These are phyloP conservation scores for Limanda limanda DNA, from an alignment of 2,113 vertebrate genomes.

Conservation along the genomic window DNA sequence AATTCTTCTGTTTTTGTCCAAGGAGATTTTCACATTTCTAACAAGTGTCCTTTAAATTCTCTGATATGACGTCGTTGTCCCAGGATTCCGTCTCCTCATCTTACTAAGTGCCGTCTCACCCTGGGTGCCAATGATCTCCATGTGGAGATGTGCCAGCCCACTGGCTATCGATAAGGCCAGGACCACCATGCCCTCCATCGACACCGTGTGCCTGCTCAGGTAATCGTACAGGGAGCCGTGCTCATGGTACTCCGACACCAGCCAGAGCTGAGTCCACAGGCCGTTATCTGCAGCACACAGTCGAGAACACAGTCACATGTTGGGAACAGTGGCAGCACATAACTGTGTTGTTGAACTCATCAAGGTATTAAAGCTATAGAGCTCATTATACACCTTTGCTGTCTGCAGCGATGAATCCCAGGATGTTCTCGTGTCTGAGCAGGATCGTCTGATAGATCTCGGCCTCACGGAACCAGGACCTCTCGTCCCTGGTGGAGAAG, in stretches of 20 bases:
- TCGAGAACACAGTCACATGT: conserved; percentile 7
- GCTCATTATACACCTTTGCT: conserved; percentile 88
- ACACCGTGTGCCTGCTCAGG: conserved; percentile 91
- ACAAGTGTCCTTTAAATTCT: not conserved
- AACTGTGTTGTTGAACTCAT: not conserved
- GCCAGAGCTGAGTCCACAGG: conserved; percentile 99
- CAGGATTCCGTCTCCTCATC: not conserved
- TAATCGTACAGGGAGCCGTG: conserved; percentile 96
- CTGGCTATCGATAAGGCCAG: conserved; percentile 91
- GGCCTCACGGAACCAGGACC: conserved; percentile 97
- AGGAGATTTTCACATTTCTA: not conserved
- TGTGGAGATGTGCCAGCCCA: conserved; percentile 96
- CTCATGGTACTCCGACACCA: conserved; percentile 97
- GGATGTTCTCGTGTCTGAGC: conserved; percentile 96
- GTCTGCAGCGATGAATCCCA: conserved; percentile 97
- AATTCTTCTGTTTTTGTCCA: not conserved
- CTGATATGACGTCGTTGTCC: not conserved
- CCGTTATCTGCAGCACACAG: conserved; percentile 88
- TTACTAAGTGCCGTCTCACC: conserved; percentile 77
- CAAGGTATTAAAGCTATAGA: not conserved
- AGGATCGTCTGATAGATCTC: conserved; percentile 98
- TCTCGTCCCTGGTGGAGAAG: conserved; percentile 95
- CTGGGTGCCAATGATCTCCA: conserved; percentile 98
- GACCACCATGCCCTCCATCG: conserved; percentile 87
- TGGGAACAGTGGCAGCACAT: not conserved